Evolutionary conservation across 2,888 invertebrate genomes (phyloP), one percentile per base, ranked within the genome.

Genomic region (Synanthedon formicaeformis): DNA sequence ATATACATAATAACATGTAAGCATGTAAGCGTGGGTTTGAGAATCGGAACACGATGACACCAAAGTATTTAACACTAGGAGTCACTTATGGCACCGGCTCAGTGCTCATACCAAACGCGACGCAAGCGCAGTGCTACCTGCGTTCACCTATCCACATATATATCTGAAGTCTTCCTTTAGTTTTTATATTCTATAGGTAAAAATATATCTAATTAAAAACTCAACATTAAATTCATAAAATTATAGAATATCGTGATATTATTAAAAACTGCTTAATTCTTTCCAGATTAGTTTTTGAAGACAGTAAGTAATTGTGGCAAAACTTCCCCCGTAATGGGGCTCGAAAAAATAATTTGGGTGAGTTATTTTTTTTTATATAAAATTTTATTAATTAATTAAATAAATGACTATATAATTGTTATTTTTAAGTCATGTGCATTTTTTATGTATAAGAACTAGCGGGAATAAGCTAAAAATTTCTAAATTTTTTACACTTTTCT

Each of bases 1-100:
- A 69, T 67, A 66, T 60, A 65, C 72, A 67, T 67, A 48, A 34
- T 34, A 34, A 34, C 8, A 34, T 34, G 34, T 34, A 34, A 34
- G 34, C 34, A 34, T 18, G 41, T 50, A 48, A 66, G 66, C 69
- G 73, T 75, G 73, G 73, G 72, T 72, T 71, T 70, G 74, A 73
- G 75, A 75, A 75, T 71, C 67, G 65, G 65, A 73, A 75, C 76
- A 69, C 73, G 75, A 75, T 73, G 80, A 73, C 75, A 69, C 73
- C 72, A 74, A 78, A 67, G 81, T 81, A 83, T 86, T 81, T 86
- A 84, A 83, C 83, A 83, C 80, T 75, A 76, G 72, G 74, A 65
- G 69, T 59, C 73, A 59, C 71, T 73, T 71, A 73, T 73, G 79
- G 72, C 69, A 72, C 67, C 61, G 60, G 74, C 73, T 81, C 73